phyloP scores from a whole-genome alignment of 2,888 invertebrate species.

The Alitta virens region DNA sequence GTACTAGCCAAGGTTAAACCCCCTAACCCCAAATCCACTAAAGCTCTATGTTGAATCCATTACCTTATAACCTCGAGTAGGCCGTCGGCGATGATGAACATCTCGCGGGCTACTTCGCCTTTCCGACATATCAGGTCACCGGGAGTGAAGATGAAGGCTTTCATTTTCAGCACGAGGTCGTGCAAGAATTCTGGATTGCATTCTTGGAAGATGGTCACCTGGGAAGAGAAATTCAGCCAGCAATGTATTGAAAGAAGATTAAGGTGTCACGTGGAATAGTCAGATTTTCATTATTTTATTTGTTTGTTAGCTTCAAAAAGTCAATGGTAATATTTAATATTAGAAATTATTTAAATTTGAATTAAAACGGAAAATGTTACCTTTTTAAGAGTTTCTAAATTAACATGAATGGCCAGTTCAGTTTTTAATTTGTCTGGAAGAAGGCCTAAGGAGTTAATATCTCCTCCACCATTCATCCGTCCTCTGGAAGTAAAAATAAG shows the following conservation, averaged over 20 bases:
- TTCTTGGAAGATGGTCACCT: conserved; percentile 94
- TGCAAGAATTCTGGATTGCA: conserved; percentile 97
- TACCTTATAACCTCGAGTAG: conserved; percentile 84
- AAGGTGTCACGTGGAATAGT: too few relatives aligned
- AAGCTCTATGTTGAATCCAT: not conserved
- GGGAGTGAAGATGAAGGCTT: conserved; percentile 95
- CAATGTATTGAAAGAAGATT: too few relatives aligned
- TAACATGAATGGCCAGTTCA: conserved; percentile 91
- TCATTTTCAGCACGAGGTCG: conserved; percentile 95
- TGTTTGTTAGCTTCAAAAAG: too few relatives aligned
- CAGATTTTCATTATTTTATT: too few relatives aligned
- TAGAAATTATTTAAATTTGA: too few relatives aligned
- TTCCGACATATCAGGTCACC: conserved; percentile 95
- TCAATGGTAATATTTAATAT: too few relatives aligned
- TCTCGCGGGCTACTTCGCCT: conserved; percentile 91
- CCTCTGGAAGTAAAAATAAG: too few relatives aligned
- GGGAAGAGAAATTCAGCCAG: conserved; percentile 1
- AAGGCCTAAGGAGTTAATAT: conserved; percentile 89
- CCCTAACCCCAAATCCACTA: too few relatives aligned
- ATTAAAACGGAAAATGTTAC: conserved; percentile 59
- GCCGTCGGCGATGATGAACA: conserved; percentile 98
- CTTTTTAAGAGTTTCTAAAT: conserved; percentile 91
- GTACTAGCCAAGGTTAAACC: too few relatives aligned
- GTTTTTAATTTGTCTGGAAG: conserved; percentile 95
- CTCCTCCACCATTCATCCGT: conserved; percentile 90